Conservation (phyloP, 2,113 vertebrate species). For the Sula dactylatra region DNA sequence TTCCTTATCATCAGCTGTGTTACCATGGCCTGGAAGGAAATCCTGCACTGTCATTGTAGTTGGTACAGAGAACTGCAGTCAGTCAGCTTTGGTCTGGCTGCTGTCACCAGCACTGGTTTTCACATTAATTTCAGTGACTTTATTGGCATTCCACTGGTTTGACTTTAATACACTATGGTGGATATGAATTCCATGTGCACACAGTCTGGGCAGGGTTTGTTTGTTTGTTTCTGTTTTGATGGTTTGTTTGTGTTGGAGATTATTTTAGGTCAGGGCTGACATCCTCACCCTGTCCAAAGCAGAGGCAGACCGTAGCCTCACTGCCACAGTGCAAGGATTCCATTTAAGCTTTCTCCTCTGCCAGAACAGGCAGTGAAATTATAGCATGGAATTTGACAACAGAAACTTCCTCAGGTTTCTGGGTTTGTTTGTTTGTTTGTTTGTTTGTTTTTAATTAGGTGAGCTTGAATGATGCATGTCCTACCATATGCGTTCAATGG, state of each 20-base stretch:
- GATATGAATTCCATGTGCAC: neutral
- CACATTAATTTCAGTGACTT: neutral
- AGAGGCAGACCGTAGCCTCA: neutral
- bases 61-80: neutral
- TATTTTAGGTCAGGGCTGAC: neutral
- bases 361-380: neutral
- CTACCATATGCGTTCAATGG: neutral
- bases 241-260: constrained; percentile 25
- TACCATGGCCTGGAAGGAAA: neutral
- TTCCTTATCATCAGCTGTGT: neutral
- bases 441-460: neutral
- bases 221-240: constrained; percentile 22
- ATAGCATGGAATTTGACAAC: neutral
- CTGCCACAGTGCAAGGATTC: neutral
- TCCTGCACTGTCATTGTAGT: neutral
- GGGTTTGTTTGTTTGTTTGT: no score
- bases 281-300: neutral
- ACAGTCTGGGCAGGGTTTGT: neutral
- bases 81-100: neutral
- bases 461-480: neutral
- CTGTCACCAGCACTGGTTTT: neutral
- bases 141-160: neutral
- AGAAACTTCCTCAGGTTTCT: neutral
- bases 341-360: neutral
- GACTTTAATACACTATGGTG: neutral